Base-by-base conservation (phyloP, 1,140 invertebrate species). In the Zophobas atratus region DNA sequence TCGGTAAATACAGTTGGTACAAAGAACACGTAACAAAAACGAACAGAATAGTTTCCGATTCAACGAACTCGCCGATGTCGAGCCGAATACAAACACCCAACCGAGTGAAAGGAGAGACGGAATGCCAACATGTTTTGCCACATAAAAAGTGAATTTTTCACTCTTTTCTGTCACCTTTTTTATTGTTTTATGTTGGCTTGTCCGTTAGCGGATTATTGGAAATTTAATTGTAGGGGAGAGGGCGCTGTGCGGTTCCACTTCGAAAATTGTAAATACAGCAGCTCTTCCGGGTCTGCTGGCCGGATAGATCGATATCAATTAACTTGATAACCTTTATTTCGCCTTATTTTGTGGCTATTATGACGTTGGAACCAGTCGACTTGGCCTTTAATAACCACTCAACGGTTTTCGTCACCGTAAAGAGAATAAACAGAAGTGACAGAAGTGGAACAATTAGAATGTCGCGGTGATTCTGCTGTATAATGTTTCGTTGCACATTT, bases 21-120 rank as follows among this genome's bases (percentile, higher is more conserved):
- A 71, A 60, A 71, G 67, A 71, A 70, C 67, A 46, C 2, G 4
- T 20, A 56, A 53, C 43, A 73, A 49, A 73, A 70, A 56, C 75
- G 57, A 77, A 77, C 51, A 63, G 75, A 77, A 77, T 77, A 70
- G 60, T 77, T 77, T 77, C 75, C 75, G 67, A 70, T 77, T 77
- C 75, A 77, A 77, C 63, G 75, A 77, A 77, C 75, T 56, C 36
- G 56, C 33, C 35, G 38, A 34, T 71, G 56, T 70, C 43, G 56
- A 39, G 49, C 60, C 53, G 75, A 77, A 77, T 77, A 70, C 75
- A 76, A 76, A 75, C 53, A 39, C n/a, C 36, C 38, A 75, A 76
- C 46, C 53, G 51, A 48, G 63, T 77, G 75, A 77, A 77, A 77
- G 63, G 75, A 77, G 75, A 77, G 57, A 71, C 35, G 48, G 49